phyloP scores from a whole-genome alignment of 2,113 vertebrate genomes.

The Myrmophylax atrothorax region DNA sequence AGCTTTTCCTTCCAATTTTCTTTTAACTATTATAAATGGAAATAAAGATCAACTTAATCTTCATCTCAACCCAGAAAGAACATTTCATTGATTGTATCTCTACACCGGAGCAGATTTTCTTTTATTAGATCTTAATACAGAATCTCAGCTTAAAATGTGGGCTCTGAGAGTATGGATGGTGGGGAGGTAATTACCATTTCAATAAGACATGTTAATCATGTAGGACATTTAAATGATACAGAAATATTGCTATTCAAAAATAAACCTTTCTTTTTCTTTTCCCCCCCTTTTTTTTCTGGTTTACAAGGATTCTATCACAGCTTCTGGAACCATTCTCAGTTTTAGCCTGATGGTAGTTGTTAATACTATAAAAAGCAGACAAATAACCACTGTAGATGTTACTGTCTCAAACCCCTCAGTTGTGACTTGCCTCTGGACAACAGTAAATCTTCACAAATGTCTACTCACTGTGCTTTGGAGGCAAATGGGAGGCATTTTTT shows the following conservation, averaged over 20 bases:
- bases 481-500: not conserved
- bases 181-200: not conserved
- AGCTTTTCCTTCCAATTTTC: not conserved
- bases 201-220: not conserved
- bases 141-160: not conserved
- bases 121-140: not conserved
- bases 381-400: not conserved
- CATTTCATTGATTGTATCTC: not conserved
- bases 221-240: not conserved
- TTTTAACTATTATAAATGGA: not conserved
- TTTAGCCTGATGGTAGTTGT: not conserved
- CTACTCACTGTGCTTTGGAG: not conserved
- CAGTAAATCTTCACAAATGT: not conserved
- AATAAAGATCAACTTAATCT: not conserved
- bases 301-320: not conserved
- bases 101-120: not conserved
- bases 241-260: not conserved
- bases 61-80: not conserved
- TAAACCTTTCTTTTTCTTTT: not conserved
- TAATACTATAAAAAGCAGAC: not conserved
- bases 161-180: not conserved
- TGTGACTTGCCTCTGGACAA: not conserved
- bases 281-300: rapidly evolving
- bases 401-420: not conserved
- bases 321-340: not conserved